A percentile compares a stretch with the other conserved stretches of the same genome.
Conservation (phyloP, 1,140 invertebrate genomes). For the Manduca sexta region DNA sequence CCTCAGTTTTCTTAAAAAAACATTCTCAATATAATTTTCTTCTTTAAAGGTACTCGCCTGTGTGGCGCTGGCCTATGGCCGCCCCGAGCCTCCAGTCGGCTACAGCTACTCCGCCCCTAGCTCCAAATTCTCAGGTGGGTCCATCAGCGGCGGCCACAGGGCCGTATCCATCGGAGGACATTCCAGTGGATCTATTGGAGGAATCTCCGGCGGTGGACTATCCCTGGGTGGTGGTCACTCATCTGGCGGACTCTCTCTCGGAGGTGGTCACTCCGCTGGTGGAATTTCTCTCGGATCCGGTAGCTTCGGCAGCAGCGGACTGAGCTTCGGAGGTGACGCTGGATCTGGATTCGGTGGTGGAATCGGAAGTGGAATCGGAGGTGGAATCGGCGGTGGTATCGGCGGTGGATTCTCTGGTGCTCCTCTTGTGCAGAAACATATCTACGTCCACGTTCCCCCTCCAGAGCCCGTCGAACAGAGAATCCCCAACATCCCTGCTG, state of each 20-base stretch:
- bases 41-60: constrained; percentile 62
- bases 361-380: constrained; percentile 50
- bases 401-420: constrained; percentile 57
- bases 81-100: constrained; percentile 63
- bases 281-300: constrained; percentile 14
- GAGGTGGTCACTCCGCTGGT: constrained; percentile 18
- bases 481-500: constrained; percentile 71
- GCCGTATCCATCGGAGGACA: constrained; percentile 24
- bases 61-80: constrained; percentile 59
- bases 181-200: constrained; percentile 28
- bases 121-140: constrained; percentile 32
- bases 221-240: constrained; percentile 38
- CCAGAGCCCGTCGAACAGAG: constrained; percentile 77
- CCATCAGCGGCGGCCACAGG: constrained; percentile 34
- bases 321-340: constrained; percentile 28
- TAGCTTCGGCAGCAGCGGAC: constrained; percentile 17
- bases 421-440: constrained; percentile 70
- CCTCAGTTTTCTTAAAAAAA: too few relatives aligned
- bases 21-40: background rate
- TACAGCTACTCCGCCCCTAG: constrained; percentile 64
- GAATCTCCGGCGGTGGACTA: constrained; percentile 17
- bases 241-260: constrained; percentile 30
- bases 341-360: constrained; percentile 44
- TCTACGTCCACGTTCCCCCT: constrained; percentile 73
- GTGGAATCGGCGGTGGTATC: constrained; percentile 50